phyloP scores from a whole-genome alignment of 2,797 vertebrate species.

The Poecilia wingei region DNA sequence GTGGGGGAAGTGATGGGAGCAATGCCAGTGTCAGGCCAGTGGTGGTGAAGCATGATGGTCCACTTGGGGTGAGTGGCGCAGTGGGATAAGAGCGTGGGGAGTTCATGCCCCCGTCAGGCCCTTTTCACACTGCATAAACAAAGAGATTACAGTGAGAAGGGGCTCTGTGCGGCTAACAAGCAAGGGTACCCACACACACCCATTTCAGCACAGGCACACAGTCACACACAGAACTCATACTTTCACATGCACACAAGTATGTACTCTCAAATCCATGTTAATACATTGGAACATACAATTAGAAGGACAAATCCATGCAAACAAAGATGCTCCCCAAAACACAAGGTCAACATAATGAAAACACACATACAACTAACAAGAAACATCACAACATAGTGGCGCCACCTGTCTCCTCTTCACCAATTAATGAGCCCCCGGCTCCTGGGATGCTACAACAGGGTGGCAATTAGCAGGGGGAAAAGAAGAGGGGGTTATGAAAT shows the following conservation, averaged over 20 bases:
- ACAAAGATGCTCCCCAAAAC: slow-evolving; percentile 46
- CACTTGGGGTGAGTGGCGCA: slow-evolving; percentile 74
- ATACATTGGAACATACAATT: slow-evolving; percentile 17
- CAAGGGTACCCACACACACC: slow-evolving; percentile 56
- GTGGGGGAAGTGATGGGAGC: slow-evolving; percentile 54
- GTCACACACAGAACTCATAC: slow-evolving; percentile 13
- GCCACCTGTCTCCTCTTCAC: slow-evolving; percentile 81
- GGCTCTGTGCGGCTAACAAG: slow-evolving; percentile 84
- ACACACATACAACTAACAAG: slow-evolving; percentile 81
- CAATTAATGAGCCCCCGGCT: slow-evolving; percentile 76
- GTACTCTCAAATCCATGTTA: slow-evolving; percentile 5
- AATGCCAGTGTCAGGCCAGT: slow-evolving; percentile 63
- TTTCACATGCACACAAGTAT: neutral
- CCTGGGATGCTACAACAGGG: slow-evolving; percentile 69
- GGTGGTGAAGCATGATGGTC: slow-evolving; percentile 74
- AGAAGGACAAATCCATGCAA: slow-evolving; percentile 31
- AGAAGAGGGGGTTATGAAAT: slow-evolving; percentile 53
- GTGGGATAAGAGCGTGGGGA: slow-evolving; percentile 79
- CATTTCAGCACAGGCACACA: slow-evolving; percentile 21
- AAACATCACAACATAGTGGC: slow-evolving; percentile 89
- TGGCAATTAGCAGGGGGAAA: slow-evolving; percentile 74
- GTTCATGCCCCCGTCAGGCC: slow-evolving; percentile 78
- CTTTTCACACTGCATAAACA: slow-evolving; percentile 82
- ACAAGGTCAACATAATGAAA: slow-evolving; percentile 58
- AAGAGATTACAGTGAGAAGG: slow-evolving; percentile 87